Evolutionary conservation across 92 coral and sea anemone species (phyloP), one percentile per base, ranked within the genome.

Genomic region (Porites divaricata): DNA sequence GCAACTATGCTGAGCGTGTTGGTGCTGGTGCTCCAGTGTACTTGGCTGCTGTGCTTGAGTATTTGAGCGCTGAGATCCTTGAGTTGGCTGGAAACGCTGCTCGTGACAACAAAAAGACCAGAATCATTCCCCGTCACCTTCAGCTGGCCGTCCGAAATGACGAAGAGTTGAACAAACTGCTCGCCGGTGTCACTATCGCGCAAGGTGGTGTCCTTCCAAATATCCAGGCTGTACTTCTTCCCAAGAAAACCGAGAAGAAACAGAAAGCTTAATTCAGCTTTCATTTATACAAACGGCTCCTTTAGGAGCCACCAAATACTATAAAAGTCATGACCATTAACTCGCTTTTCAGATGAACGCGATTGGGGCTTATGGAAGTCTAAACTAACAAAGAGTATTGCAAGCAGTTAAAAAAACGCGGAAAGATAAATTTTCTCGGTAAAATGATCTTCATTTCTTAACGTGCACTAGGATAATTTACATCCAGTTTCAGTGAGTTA

Each of bases 41-140:
- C 56, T 17, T 87, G 81, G 86, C 90, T 35, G 90, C 90, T 11
- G 90, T 87, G 64, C 74, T 87, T 11, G 90, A 87, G 22, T 87
- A 87, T 75, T 51, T 87, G 68, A 71, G 86, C 73, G 91, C 91
- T 52, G 91, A 88, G 63, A 88, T 88, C 41, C 84, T 88, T 6
- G 91, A 88, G 87, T 69, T 88, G 91, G 91, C 91, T 70, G 91
- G 91, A 65, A 88, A 88, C 76, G 91, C 91, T 88, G 88, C 91
- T 63, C 87, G 91, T 28, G 91, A 88, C 83, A 88, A 88, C 91
- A 88, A 88, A 25, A 88, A 88, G 58, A 70, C 83, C 19, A 83
- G 91, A 70, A 88, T 88, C 63, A 88, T 74, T 52, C 87, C 87
- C 63, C 87, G 87, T 74, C 87, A 83, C 48, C 87, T 83, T 83